A percentile compares a stretch with the other conserved stretches of the same genome.
Evolutionary conservation across 1,140 invertebrate species (phyloP).

Genomic region (Hestina assimilis): DNA sequence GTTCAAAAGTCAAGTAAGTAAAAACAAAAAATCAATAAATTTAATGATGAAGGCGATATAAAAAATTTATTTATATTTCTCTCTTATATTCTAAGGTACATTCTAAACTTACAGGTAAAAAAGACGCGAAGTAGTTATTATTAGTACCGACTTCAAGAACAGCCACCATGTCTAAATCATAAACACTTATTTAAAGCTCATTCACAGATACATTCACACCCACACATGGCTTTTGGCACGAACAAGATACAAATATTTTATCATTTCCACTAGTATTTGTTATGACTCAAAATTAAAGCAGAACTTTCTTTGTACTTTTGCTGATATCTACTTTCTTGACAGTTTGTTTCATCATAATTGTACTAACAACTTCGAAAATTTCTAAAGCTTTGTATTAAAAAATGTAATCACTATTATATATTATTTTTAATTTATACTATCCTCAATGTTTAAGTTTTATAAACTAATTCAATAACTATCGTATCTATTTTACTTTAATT

Average conservation of each 20-base stretch:
- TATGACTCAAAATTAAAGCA: not conserved
- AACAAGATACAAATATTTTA: constrained; percentile 20
- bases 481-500: not conserved
- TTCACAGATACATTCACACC: constrained; percentile 41
- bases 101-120: constrained; percentile 67
- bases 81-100: too few species aligned
- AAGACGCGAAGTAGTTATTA: constrained; percentile 63
- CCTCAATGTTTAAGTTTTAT: not conserved
- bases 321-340: too few species aligned
- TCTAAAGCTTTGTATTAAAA: too few species aligned
- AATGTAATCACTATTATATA: too few species aligned
- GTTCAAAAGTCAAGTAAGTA: too few species aligned
- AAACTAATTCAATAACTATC: not conserved
- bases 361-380: too few species aligned
- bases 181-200: constrained; percentile 49
- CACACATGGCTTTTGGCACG: constrained; percentile 33
- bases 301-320: too few species aligned
- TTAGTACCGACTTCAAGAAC: constrained; percentile 47
- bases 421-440: too few species aligned
- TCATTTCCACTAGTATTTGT: not conserved
- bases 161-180: constrained; percentile 51
- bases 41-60: too few species aligned
- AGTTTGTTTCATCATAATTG: too few species aligned
- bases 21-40: too few species aligned
- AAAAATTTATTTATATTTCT: too few species aligned